A percentile compares a stretch with the other conserved stretches of the same genome.
phyloP scores from a whole-genome alignment of 2,797 vertebrate genomes.

The Tamandua tetradactyla region DNA sequence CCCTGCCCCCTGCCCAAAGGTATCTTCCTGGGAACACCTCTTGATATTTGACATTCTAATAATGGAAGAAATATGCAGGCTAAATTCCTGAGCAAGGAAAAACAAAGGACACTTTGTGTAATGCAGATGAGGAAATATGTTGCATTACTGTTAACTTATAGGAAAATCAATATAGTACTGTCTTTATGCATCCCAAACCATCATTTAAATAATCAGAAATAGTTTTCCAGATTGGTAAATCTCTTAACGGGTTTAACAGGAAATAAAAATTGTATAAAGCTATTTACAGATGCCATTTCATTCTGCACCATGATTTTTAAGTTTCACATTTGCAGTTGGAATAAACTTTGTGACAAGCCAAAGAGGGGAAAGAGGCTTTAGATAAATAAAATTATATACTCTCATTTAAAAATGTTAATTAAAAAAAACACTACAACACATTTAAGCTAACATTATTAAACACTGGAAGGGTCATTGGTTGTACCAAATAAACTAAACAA shows the following conservation, averaged over 20 bases:
- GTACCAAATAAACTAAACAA: neutral
- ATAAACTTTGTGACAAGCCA: neutral
- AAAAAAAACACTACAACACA: neutral
- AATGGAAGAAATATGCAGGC: neutral
- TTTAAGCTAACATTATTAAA: neutral
- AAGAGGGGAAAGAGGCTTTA: neutral
- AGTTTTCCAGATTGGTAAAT: neutral
- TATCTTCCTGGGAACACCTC: neutral
- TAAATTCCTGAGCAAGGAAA: neutral
- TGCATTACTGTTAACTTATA: neutral
- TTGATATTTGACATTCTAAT: neutral
- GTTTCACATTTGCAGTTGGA: neutral
- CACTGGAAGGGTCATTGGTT: neutral
- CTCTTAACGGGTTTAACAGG: neutral
- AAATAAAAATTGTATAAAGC: neutral
- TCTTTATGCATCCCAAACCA: neutral
- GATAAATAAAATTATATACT: neutral
- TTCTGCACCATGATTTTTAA: neutral
- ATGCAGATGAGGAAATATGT: neutral
- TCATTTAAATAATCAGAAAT: neutral
- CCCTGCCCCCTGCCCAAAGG: too few species aligned
- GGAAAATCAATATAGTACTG: neutral
- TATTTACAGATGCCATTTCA: neutral
- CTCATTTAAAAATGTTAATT: neutral
- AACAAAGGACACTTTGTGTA: neutral